phyloP scores from a whole-genome alignment of 2,888 invertebrate species.

The Lissonota sp. region DNA sequence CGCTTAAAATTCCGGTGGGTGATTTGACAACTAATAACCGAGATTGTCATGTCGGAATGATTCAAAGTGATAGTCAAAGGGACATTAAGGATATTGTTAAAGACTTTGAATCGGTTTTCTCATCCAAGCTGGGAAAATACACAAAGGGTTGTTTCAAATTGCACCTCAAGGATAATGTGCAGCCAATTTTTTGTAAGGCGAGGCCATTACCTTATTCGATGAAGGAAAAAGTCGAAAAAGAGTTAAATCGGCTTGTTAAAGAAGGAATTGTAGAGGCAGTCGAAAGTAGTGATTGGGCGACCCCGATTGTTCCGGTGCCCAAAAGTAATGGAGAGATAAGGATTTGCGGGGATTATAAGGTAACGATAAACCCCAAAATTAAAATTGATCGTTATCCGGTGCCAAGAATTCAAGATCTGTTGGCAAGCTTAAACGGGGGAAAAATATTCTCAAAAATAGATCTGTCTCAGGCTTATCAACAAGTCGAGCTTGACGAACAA shows the following conservation, averaged over 20 bases:
- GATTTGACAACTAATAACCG: background rate
- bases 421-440: background rate
- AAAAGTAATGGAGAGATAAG: background rate
- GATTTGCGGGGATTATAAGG: background rate
- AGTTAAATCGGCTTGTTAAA: background rate
- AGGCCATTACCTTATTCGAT: slow-evolving; percentile 7
- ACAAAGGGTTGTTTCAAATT: slow-evolving; percentile 55
- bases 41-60: slow-evolving; percentile 1
- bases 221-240: background rate
- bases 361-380: background rate
- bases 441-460: background rate
- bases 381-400: background rate
- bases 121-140: slow-evolving; percentile 27
- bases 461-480: background rate
- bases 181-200: background rate
- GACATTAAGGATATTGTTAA: slow-evolving; percentile 16
- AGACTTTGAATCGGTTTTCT: slow-evolving; percentile 36
- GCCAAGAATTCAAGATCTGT: background rate
- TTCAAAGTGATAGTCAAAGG: background rate
- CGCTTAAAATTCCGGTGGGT: background rate
- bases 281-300: background rate
- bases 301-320: background rate
- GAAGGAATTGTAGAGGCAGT: background rate
- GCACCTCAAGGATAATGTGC: slow-evolving; percentile 37
- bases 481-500: background rate